A percentile compares a stretch with the other conserved stretches of the same genome.
phyloP scores from a whole-genome alignment of 2,113 vertebrate genomes.

The Anarrhichthys ocellatus region DNA sequence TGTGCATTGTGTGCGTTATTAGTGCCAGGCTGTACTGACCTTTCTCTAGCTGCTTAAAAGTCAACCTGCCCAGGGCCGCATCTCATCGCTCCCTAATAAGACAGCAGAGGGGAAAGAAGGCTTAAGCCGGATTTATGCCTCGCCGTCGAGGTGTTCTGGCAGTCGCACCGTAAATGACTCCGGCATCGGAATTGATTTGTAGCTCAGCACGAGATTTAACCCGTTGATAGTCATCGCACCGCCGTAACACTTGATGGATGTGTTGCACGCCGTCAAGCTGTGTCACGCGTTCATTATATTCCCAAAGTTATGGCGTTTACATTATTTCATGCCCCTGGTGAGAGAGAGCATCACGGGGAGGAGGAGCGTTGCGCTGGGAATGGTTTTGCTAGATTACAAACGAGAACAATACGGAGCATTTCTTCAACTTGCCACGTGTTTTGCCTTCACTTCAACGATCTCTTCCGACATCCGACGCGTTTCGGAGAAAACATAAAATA shows the following conservation, averaged over 20 bases:
- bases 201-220: conserved; percentile 34
- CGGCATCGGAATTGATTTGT: conserved; percentile 31
- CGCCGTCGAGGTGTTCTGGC: conserved; percentile 44
- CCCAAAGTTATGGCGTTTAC: conserved; percentile 14
- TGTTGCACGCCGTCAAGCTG: background rate
- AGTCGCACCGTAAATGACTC: conserved; percentile 26
- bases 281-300: background rate
- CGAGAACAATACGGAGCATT: background rate
- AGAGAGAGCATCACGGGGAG: background rate
- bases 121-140: conserved; percentile 56
- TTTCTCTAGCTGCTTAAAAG: conserved; percentile 60
- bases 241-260: conserved; percentile 7
- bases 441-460: background rate
- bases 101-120: conserved; percentile 45
- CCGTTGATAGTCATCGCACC: conserved; percentile 14
- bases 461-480: background rate
- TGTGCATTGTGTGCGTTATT: conserved; percentile 15
- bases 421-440: background rate
- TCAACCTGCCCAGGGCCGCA: conserved; percentile 51
- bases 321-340: background rate
- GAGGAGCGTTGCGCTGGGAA: background rate
- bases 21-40: conserved; percentile 38
- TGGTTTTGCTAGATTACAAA: background rate
- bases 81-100: conserved; percentile 41
- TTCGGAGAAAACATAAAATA: background rate